A percentile compares a stretch with the other conserved stretches of the same genome.
phyloP scores from a whole-genome alignment of 2,113 vertebrate species.

The Bos indicus region DNA sequence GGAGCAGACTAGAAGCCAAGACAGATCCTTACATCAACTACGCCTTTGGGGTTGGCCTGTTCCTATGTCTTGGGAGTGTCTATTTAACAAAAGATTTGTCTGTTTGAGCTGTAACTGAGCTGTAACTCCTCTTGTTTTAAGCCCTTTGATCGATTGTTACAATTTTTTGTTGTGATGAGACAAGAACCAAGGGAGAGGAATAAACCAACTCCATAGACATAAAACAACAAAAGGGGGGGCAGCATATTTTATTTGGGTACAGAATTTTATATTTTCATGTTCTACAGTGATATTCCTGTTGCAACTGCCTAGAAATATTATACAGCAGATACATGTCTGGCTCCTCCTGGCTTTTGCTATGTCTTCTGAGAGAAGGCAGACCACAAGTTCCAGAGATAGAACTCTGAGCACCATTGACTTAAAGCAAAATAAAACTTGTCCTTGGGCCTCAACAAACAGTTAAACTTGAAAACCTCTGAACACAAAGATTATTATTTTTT shows the following conservation, averaged over 20 bases:
- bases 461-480: neutral
- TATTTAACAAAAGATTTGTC: neutral
- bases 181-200: neutral
- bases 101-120: neutral
- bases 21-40: neutral
- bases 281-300: neutral
- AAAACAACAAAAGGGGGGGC: accelerated
- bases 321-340: accelerated
- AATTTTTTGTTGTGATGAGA: neutral
- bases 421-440: neutral
- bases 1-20: neutral
- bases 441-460: neutral
- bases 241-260: neutral
- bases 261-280: neutral
- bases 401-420: neutral
- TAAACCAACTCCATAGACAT: neutral
- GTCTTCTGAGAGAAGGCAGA: neutral
- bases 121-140: neutral
- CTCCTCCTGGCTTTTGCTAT: neutral
- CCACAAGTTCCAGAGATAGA: neutral
- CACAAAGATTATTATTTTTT: neutral
- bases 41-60: neutral
- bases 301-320: neutral
- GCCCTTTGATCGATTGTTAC: neutral
- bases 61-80: neutral